Evolutionary conservation across 2,888 invertebrate genomes (phyloP), one percentile per base, ranked within the genome.

Genomic region (Creontiades dilutus): DNA sequence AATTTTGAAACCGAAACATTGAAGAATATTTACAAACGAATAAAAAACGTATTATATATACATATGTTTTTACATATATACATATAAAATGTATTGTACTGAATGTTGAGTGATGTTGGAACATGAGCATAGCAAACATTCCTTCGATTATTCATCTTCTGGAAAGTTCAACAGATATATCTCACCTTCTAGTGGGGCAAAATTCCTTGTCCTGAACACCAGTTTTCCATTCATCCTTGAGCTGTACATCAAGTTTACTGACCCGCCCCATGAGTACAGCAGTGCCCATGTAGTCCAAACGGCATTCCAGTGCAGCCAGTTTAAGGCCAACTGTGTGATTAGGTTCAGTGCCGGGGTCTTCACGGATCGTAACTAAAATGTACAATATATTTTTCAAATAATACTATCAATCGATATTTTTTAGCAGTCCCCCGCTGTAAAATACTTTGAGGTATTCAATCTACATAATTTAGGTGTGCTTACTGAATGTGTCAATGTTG

Each of bases 261-360:
- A 98, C 97, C 85, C 98, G 95, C 13, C 96, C 96, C 96, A 99
- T 97, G 90, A 99, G 94, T 90, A 98, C 98, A 61, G 97, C 96
- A n/a, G 98, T 97, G 91, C 99, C 99, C 99, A 99, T 99, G 94
- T 99, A 99, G 94, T 99, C 99, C 90, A 99, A 94, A 27, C 99
- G 95, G 92, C 98, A 95, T 94, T 99, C 98, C 85, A 98, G 94
- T 16, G 98, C 98, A 92, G 96, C 96, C 91, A 98, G 94, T 92
- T 96, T 96, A 91, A 98, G 93, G 81, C 97, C 97, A 89, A 97
- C 95, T 86, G 96, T 96, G 93, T 98, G 98, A 92, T 97, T 97
- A 0, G 98, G 98, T 93, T 97, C 97, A 92, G 96, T 95, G 87
- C 97, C 97, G 0, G 97, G 96, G 93, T 98, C 98, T 94, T 98